phyloP scores from a whole-genome alignment of 2,888 invertebrate genomes.

The Carpatolechia fugitivella region DNA sequence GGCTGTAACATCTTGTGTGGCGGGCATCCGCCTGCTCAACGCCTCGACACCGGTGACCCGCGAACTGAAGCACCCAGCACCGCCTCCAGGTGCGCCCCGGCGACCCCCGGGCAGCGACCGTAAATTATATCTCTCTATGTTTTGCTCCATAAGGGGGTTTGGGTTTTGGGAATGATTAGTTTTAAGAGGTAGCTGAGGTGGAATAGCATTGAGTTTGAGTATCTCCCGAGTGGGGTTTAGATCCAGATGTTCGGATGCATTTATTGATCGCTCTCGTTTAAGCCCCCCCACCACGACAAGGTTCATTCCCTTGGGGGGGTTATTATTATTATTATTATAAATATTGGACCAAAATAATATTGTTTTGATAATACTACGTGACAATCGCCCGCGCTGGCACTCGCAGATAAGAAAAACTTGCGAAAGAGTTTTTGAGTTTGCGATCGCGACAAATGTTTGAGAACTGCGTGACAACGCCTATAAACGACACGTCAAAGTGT shows the following conservation, averaged over 20 bases:
- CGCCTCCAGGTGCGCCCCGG: constrained; percentile 23
- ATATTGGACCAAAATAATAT: no score
- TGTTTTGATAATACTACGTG: no score
- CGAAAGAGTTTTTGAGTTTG: no score
- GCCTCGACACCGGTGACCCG: constrained; percentile 18
- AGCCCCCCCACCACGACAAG: constrained; percentile 1
- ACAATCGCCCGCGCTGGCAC: no score
- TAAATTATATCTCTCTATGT: not conserved
- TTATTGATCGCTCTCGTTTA: not conserved
- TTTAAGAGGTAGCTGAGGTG: not conserved
- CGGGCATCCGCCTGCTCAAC: constrained; percentile 23
- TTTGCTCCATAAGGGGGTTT: not conserved
- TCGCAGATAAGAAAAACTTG: no score
- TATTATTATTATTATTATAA: not conserved
- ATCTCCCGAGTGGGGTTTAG: not conserved
- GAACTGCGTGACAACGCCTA: no score
- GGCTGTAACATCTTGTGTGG: constrained; percentile 21
- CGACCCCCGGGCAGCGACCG: constrained; percentile 23
- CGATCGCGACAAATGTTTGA: no score
- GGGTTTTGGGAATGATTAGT: not conserved
- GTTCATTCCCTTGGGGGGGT: not conserved
- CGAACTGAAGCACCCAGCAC: constrained; percentile 22
- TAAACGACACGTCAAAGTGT: no score
- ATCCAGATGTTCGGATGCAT: not conserved
- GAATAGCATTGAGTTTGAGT: not conserved